Base-by-base conservation (phyloP, 2,797 vertebrate genomes). In the Moxostoma hubbsi region DNA sequence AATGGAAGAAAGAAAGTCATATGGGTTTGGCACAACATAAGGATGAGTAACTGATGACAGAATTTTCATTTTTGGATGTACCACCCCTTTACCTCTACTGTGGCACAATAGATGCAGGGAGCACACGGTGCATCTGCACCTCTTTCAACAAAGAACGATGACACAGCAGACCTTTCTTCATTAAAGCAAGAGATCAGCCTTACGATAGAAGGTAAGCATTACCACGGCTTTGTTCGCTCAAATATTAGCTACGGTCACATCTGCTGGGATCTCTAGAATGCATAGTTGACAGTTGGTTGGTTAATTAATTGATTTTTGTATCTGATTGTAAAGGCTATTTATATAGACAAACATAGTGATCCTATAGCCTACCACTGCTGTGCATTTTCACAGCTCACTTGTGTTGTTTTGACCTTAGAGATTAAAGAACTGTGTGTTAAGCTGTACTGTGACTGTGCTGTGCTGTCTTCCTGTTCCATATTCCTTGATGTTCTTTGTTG, bases 251-350 rank as follows among this genome's bases (percentile, higher is more conserved):
- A 11, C 9, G 9, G 49, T 64, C 70, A 81, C 77, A 75, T 76
- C 16, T 43, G 74, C 64, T 73, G 62, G 66, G 61, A 75, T 71
- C n/a, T 45, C n/a, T 63, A 51, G 65, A 81, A 73, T 15, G 15
- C 63, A 63, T 47, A 47, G 58, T 63, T 70, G 71, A 54, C 51
- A 36, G 4, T 36, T 36, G 45, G 81, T 68, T 36, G 45, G 81
- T 68, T 81, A 63, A 81, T 81, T 75, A 72, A 81, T 73, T 79
- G 61, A 82, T 79, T 79, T 73, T 6, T 61, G 75, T 75, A 80
- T 78, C 70, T 13, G 59, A 50, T 46, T 68, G 65, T 47, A 51
- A 68, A 7, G n/a, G 61, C 80, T 6, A 6, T 9, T 65, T 53
- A 54, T 10, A n/a, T 53, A 61, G 55, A 15, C 53, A 58, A 58